phyloP scores from a whole-genome alignment of 2,888 invertebrate genomes.

The Harpalus rubripes region DNA sequence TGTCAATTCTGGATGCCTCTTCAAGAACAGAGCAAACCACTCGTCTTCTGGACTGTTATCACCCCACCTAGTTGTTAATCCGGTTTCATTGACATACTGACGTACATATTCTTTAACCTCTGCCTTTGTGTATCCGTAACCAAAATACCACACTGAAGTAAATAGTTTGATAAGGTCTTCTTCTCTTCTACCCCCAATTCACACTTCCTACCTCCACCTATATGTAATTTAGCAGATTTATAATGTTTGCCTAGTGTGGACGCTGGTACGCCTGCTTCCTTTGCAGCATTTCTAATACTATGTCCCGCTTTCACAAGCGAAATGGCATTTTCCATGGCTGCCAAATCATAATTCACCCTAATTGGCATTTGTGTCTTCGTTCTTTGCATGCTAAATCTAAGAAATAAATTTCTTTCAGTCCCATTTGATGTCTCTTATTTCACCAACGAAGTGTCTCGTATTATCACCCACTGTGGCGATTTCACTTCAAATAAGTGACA shows the following conservation, averaged over 20 bases:
- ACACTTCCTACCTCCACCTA: too few species aligned
- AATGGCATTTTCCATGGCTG: conserved; percentile 26
- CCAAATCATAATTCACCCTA: background rate
- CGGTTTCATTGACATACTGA: background rate
- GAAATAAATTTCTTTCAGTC: background rate
- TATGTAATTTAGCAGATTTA: background rate
- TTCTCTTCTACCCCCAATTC: too few species aligned
- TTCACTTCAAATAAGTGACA: background rate
- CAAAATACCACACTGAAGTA: conserved; percentile 10
- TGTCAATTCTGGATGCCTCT: conserved; percentile 47
- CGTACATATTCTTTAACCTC: conserved; percentile 1
- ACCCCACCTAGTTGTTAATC: conserved; percentile 16
- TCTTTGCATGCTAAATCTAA: conserved; percentile 8
- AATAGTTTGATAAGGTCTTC: background rate
- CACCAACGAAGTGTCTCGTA: conserved; percentile 6
- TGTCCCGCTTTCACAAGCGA: conserved; percentile 14
- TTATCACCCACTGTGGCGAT: background rate
- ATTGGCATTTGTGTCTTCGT: background rate
- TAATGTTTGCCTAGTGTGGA: background rate
- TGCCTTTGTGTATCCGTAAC: conserved; percentile 20
- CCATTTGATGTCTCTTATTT: background rate
- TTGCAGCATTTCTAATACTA: conserved; percentile 14
- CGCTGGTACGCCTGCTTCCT: conserved; percentile 8
- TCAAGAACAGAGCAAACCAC: conserved; percentile 48
- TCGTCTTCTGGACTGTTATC: conserved; percentile 49